A percentile compares a stretch with the other conserved stretches of the same genome.
phyloP scores from a whole-genome alignment of 1,140 invertebrate species.

The Drosophila pallidifrons region DNA sequence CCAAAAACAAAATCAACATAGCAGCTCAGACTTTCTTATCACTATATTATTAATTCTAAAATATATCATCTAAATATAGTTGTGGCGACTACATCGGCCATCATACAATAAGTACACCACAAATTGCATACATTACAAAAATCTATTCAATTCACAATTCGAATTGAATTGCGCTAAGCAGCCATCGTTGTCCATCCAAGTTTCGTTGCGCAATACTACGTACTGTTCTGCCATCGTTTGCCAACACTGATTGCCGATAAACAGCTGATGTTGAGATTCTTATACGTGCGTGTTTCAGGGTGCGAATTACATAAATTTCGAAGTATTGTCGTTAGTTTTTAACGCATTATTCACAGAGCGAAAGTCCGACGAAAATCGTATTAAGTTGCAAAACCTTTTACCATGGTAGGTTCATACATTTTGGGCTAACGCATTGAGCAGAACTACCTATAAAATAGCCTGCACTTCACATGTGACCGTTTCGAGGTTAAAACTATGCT shows the following conservation, averaged over 20 bases:
- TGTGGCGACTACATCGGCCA: slow-evolving; percentile 38
- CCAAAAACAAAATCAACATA: slow-evolving; percentile 26
- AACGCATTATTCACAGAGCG: slow-evolving; percentile 34
- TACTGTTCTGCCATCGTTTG: slow-evolving; percentile 4
- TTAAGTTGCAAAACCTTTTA: slow-evolving; percentile 37
- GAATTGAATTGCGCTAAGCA: slow-evolving; percentile 6
- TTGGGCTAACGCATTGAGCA: not conserved
- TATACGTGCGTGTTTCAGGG: slow-evolving; percentile 68
- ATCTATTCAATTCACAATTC: slow-evolving; percentile 25
- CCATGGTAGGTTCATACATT: slow-evolving; percentile 72
- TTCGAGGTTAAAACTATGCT: slow-evolving; percentile 68
- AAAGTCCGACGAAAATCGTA: slow-evolving; percentile 43
- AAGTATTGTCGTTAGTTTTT: slow-evolving; percentile 59
- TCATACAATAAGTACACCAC: slow-evolving; percentile 12
- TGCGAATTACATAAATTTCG: slow-evolving; percentile 77
- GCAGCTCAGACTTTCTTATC: slow-evolving; percentile 37
- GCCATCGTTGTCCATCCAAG: not conserved
- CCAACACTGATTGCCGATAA: slow-evolving; percentile 48
- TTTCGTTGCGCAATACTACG: slow-evolving; percentile 30
- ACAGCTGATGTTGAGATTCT: slow-evolving; percentile 61
- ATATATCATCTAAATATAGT: slow-evolving; percentile 30
- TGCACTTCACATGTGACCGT: slow-evolving; percentile 53
- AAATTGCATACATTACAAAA: slow-evolving; percentile 5
- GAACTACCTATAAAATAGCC: not conserved
- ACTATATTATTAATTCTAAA: slow-evolving; percentile 17